Percentiles rank a stretch among this genome's conserved stretches.
phyloP scores from a whole-genome alignment of 2,797 vertebrate genomes.

The Spinus pinus region DNA sequence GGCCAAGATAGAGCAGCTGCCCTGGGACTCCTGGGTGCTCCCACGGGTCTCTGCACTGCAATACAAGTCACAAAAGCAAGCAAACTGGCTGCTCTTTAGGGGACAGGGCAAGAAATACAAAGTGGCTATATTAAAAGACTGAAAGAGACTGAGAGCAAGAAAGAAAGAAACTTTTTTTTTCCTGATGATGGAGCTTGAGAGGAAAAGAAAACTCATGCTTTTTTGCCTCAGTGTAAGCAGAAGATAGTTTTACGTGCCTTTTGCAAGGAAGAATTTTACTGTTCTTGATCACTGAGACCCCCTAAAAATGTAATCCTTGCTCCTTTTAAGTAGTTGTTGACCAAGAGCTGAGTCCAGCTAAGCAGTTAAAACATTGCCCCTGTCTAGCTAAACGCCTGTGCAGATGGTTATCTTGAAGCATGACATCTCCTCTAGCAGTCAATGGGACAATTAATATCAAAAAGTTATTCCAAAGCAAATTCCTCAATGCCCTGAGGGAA shows the following conservation, averaged over 20 bases:
- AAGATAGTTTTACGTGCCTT: neutral
- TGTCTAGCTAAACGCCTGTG: neutral
- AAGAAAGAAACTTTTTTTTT: neutral
- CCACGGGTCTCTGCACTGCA: neutral
- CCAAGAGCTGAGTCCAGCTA: neutral
- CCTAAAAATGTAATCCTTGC: neutral
- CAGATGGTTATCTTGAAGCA: conserved; percentile 16
- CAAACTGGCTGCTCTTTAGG: neutral
- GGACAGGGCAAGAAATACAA: neutral
- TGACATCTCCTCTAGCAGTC: neutral
- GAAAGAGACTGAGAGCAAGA: neutral
- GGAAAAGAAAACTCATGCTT: neutral
- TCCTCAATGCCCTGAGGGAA: neutral
- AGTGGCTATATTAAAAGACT: neutral
- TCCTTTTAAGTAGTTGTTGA: neutral
- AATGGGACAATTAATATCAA: neutral
- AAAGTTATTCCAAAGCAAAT: neutral
- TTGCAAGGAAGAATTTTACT: neutral
- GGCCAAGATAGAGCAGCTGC: neutral
- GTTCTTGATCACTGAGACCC: neutral
- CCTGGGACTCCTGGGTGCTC: neutral
- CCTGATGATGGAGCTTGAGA: neutral
- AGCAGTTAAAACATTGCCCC: neutral
- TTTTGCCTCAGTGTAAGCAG: neutral
- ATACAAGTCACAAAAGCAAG: neutral